Conservation (phyloP, 1,140 invertebrate species). For the Drosophila repleta region DNA sequence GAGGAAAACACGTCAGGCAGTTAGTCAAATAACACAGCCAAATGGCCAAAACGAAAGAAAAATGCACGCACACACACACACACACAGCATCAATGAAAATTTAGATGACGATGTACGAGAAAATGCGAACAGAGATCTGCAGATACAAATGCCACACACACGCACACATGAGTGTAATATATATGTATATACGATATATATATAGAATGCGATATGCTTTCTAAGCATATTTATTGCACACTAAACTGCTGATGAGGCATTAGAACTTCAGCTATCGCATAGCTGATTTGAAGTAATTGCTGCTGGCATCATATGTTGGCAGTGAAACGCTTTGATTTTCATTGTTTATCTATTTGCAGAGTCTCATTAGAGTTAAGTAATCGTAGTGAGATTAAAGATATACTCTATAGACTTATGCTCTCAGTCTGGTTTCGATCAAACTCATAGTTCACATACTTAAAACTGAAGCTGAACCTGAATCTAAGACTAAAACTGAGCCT, state of each 20-base stretch:
- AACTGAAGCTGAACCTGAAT: no score
- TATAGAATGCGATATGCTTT: conserved; percentile 10
- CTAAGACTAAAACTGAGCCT: no score
- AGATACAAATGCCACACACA: conserved; percentile 22
- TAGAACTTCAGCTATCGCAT: conserved; percentile 1
- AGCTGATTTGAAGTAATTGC: background rate
- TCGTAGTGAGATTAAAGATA: no score
- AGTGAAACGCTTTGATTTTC: no score
- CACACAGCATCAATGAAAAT: conserved; percentile 68
- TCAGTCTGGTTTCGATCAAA: no score
- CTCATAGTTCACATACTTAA: no score
- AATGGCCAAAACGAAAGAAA: conserved; percentile 49
- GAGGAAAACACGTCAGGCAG: conserved; percentile 83
- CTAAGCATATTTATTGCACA: conserved; percentile 2
- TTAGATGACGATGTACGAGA: conserved; percentile 57
- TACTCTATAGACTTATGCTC: no score
- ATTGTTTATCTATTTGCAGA: no score
- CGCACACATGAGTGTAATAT: background rate
- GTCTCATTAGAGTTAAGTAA: no score
- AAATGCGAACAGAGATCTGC: conserved; percentile 28
- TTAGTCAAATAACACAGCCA: conserved; percentile 75
- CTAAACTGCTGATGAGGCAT: background rate
- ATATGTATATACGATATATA: conserved; percentile 4
- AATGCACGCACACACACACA: conserved; percentile 23
- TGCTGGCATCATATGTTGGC: background rate